phyloP scores from a whole-genome alignment of 2,888 invertebrate species.

The Xestobium rufovillosum region DNA sequence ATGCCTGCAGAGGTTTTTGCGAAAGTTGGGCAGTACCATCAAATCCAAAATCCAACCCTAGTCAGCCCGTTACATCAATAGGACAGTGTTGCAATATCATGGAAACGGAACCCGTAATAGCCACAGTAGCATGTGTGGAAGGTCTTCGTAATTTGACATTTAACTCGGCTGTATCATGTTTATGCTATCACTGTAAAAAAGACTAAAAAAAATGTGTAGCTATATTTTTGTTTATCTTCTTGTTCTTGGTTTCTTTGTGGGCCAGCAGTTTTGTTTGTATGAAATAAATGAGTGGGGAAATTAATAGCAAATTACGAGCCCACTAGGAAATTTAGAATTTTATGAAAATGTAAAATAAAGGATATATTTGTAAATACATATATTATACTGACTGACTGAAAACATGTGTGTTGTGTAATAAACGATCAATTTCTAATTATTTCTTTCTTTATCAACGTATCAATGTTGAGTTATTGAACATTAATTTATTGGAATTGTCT shows the following conservation, averaged over 20 bases:
- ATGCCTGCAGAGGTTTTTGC: slow-evolving; percentile 82
- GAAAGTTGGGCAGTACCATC: slow-evolving; percentile 82
- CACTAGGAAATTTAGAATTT: too few relatives aligned
- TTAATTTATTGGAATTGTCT: too few relatives aligned
- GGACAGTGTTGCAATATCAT: slow-evolving; percentile 88
- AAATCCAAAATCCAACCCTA: slow-evolving; percentile 45
- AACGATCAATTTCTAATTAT: too few relatives aligned
- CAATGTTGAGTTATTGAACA: too few relatives aligned
- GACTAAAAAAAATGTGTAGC: slow-evolving; percentile 42
- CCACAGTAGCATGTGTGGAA: slow-evolving; percentile 69
- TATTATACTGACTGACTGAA: slow-evolving; percentile 39
- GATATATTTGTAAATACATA: slow-evolving; percentile 31
- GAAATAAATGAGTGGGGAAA: too few relatives aligned
- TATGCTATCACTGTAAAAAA: slow-evolving; percentile 83
- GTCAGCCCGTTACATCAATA: slow-evolving; percentile 52
- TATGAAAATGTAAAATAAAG: slow-evolving; percentile 2
- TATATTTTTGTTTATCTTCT: not conserved
- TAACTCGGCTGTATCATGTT: slow-evolving; percentile 74
- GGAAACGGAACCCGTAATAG: slow-evolving; percentile 76
- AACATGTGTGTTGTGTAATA: too few relatives aligned
- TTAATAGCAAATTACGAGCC: too few relatives aligned
- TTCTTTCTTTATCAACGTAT: too few relatives aligned
- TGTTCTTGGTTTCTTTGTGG: too few relatives aligned
- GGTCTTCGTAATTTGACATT: slow-evolving; percentile 71
- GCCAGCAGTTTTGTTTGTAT: too few relatives aligned